phyloP scores from a whole-genome alignment of 2,113 vertebrate species.

The Zapornia atra region DNA sequence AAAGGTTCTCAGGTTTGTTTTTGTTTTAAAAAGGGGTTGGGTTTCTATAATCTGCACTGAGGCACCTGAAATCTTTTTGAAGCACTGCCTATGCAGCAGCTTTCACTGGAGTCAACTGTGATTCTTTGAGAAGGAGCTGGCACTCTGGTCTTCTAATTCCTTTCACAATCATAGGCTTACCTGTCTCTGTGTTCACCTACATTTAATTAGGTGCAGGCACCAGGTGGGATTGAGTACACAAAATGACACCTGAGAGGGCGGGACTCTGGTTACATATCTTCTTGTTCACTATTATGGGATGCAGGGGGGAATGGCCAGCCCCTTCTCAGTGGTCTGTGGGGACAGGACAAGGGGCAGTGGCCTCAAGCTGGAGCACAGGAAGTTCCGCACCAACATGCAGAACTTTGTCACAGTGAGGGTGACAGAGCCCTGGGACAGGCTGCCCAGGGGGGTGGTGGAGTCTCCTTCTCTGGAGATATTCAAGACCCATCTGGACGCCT shows the following conservation, averaged over 20 bases:
- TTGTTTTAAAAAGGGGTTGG: neutral
- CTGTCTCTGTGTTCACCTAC: neutral
- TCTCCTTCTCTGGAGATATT: too few relatives aligned
- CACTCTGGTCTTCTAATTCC: neutral
- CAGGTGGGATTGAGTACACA: neutral
- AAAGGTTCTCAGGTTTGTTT: neutral
- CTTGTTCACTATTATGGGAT: neutral
- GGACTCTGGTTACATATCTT: neutral
- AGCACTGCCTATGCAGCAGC: neutral
- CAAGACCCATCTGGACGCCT: too few relatives aligned
- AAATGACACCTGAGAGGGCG: neutral
- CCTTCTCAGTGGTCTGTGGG: too few relatives aligned
- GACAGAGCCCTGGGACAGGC: too few relatives aligned
- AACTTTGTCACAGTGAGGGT: too few relatives aligned
- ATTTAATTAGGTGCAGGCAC: neutral
- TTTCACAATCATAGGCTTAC: neutral
- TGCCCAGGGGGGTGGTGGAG: too few relatives aligned
- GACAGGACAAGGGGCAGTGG: too few relatives aligned
- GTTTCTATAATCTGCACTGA: neutral
- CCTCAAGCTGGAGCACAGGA: too few relatives aligned
- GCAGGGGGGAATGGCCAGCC: too few relatives aligned
- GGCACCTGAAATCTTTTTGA: neutral
- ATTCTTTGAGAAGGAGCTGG: neutral
- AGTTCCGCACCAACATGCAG: too few relatives aligned
- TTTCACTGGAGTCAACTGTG: neutral